Base-by-base conservation (phyloP, 1,140 invertebrate species). In the Aphelenchoides fujianensis region DNA sequence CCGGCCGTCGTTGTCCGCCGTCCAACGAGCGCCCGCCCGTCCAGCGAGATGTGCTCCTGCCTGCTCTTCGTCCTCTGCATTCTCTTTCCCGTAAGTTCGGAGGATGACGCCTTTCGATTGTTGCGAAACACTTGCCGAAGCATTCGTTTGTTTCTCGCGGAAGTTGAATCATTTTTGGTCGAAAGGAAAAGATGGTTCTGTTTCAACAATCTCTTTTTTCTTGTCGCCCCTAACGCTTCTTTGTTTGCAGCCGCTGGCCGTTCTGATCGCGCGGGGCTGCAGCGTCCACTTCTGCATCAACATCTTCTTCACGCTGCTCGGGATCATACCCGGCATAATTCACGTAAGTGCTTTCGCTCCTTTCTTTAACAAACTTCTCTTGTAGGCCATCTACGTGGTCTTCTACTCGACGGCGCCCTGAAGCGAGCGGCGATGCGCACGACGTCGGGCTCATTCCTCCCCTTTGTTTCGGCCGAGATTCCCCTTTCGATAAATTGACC, bases 321-420 rank as follows among this genome's bases (percentile, higher is more conserved):
- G 68, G 23, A 19, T 57, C 12, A 78, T 78, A 72, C 76, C 76
- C 9, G 76, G 76, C 35, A 27, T 71, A 16, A 67, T 78, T 19
- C 76, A 78, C 54, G n/a, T n/a, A n/a, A n/a, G n/a, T n/a, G n/a
- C n/a, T n/a, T n/a, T n/a, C n/a, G n/a, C n/a, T n/a, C n/a, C n/a
- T n/a, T n/a, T n/a, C n/a, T n/a, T n/a, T n/a, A n/a, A n/a, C n/a
- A n/a, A n/a, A n/a, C n/a, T n/a, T n/a, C n/a, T n/a, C n/a, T n/a
- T n/a, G n/a, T n/a, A n/a, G n/a, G 76, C 76, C 27, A 52, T 80
- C 48, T 78, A 78, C 64, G 73, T 80, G 30, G 72, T 69, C 16
- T 73, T 72, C 69, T 72, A 73, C 37, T 32, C 30, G 2, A 73
- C 16, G n/a, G 59, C 12, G 23, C 41, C 41, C 12, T 48, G 41